These are phyloP conservation scores for Leptocoma aspasia DNA, from an alignment of 2,113 vertebrate genomes.

Conservation along the genomic window DNA sequence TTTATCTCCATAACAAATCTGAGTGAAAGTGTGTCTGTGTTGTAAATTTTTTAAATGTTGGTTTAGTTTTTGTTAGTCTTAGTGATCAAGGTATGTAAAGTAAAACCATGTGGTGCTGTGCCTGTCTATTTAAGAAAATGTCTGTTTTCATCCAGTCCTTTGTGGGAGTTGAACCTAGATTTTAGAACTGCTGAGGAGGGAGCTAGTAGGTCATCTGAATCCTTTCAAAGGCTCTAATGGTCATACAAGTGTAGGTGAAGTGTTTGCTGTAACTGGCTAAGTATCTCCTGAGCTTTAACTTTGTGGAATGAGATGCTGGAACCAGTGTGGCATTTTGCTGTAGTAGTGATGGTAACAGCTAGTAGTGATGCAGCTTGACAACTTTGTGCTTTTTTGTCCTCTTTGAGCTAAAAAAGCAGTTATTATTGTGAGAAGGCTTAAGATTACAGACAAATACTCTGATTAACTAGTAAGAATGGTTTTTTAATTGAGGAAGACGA, in stretches of 20 bases:
- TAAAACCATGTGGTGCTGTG: neutral
- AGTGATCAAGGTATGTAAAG: neutral
- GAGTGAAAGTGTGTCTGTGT: neutral
- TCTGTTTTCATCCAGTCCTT: neutral
- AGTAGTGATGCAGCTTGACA: neutral
- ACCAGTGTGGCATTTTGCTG: neutral
- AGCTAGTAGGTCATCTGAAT: neutral
- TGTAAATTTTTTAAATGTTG: neutral
- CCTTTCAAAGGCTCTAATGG: neutral
- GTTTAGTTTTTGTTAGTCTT: neutral
- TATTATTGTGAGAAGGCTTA: neutral
- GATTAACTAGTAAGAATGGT: neutral
- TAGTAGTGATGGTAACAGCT: neutral
- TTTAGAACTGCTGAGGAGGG: neutral
- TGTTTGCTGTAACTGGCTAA: neutral
- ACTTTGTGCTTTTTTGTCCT: neutral
- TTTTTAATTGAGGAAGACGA: neutral
- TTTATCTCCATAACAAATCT: neutral
- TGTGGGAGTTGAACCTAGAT: neutral
- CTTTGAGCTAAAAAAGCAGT: neutral
- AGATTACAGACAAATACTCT: neutral
- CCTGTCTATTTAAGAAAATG: neutral
- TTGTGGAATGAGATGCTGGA: neutral
- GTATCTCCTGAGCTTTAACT: neutral
- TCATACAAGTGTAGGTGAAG: neutral